phyloP scores from a whole-genome alignment of 2,888 invertebrate genomes.

The Polia nebulosa region DNA sequence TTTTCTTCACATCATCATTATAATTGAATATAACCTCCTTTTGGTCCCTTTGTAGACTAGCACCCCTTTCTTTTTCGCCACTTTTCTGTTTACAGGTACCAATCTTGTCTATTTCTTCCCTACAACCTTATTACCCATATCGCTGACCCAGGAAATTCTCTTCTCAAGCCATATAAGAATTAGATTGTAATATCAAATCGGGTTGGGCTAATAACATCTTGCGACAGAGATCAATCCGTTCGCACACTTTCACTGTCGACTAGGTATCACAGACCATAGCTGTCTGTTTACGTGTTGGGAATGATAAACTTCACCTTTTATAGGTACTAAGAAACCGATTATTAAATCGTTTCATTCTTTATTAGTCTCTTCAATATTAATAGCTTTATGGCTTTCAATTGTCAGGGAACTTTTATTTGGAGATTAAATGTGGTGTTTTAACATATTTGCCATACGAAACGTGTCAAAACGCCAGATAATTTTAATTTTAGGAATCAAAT shows the following conservation, averaged over 20 bases:
- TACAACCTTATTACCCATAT: background rate
- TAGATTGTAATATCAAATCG: background rate
- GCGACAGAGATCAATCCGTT: slow-evolving; percentile 17
- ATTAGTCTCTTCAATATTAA: background rate
- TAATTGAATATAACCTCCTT: no score
- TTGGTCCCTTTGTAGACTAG: no score
- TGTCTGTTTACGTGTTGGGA: background rate
- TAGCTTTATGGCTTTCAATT: no score
- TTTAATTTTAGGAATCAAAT: no score
- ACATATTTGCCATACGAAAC: no score
- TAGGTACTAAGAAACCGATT: background rate
- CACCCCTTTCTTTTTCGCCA: background rate
- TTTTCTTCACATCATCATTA: background rate
- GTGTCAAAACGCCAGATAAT: no score
- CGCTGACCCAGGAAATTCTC: background rate
- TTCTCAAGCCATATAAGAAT: background rate
- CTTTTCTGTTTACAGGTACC: no score
- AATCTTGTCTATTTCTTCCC: background rate
- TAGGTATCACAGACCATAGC: background rate
- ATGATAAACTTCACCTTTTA: slow-evolving; percentile 4
- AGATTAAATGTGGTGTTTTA: no score
- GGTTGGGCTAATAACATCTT: slow-evolving; percentile 12
- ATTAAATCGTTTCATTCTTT: background rate
- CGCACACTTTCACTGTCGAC: slow-evolving; percentile 23
- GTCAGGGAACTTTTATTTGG: no score